phyloP scores from a whole-genome alignment of 2,113 vertebrate genomes.

The Melanerpes formicivorus region DNA sequence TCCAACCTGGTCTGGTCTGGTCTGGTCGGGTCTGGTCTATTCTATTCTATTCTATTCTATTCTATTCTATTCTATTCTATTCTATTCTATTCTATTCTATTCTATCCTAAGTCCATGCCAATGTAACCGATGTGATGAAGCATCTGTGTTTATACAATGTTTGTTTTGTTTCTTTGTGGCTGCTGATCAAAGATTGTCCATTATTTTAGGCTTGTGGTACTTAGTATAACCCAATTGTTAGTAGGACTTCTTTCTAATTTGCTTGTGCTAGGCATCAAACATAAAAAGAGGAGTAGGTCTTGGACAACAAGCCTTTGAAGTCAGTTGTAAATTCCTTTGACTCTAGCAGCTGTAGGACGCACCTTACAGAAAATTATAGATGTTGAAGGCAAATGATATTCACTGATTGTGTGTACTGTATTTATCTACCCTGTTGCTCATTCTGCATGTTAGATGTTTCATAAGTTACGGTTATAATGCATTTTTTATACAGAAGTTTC shows the following conservation, averaged over 20 bases:
- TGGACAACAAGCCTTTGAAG: not conserved
- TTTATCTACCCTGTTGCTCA: not conserved
- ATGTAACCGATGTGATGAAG: not conserved
- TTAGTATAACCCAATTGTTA: not conserved
- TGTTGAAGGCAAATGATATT: not conserved
- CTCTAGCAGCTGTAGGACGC: not conserved
- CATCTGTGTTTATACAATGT: fast-evolving
- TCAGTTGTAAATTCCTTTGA: not conserved
- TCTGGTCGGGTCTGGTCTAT: no score
- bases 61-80: no score
- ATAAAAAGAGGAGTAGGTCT: not conserved
- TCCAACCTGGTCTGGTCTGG: no score
- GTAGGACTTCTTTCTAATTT: not conserved
- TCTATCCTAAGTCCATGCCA: not conserved
- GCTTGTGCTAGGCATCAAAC: not conserved
- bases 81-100: no score
- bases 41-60: no score
- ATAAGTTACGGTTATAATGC: not conserved
- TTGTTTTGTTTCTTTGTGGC: not conserved
- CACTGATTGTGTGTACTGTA: not conserved
- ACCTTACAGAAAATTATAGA: not conserved
- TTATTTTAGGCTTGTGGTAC: not conserved
- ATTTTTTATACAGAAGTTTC: not conserved
- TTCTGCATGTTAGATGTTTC: not conserved
- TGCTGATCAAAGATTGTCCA: not conserved